Evolutionary conservation across 2,113 vertebrate genomes (phyloP).

Genomic region (Pontoporia blainvillei): DNA sequence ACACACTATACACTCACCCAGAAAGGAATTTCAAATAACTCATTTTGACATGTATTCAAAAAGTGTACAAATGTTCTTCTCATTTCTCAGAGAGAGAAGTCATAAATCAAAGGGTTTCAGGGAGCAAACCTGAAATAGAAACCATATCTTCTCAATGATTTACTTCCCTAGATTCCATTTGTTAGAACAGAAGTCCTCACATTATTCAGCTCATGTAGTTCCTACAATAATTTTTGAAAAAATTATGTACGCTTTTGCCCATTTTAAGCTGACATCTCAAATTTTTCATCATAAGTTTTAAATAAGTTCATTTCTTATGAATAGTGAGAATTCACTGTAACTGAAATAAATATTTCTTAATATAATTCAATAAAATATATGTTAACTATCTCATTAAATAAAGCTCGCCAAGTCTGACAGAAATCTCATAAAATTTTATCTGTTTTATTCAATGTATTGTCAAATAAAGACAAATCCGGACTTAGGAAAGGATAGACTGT

Average conservation of each 20-base stretch:
- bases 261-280: background rate
- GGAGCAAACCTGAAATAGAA: background rate
- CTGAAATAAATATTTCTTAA: conserved; percentile 28
- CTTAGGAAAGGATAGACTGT: background rate
- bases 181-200: background rate
- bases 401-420: background rate
- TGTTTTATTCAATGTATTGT: background rate
- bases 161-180: background rate
- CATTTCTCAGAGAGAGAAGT: background rate
- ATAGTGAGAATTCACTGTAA: background rate
- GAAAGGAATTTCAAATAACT: background rate
- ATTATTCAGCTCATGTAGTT: background rate
- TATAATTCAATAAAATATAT: conserved; percentile 28
- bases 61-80: background rate
- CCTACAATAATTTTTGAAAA: background rate
- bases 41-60: background rate
- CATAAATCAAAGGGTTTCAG: background rate
- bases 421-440: conserved; percentile 14
- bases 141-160: background rate
- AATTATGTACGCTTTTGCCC: background rate
- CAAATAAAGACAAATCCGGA: background rate
- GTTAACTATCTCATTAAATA: conserved; percentile 31
- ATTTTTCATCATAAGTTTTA: background rate
- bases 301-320: conserved; percentile 1
- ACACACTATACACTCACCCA: background rate